Evolutionary conservation across 2,797 vertebrate genomes (phyloP).

Genomic region (Leptoclinus maculatus): DNA sequence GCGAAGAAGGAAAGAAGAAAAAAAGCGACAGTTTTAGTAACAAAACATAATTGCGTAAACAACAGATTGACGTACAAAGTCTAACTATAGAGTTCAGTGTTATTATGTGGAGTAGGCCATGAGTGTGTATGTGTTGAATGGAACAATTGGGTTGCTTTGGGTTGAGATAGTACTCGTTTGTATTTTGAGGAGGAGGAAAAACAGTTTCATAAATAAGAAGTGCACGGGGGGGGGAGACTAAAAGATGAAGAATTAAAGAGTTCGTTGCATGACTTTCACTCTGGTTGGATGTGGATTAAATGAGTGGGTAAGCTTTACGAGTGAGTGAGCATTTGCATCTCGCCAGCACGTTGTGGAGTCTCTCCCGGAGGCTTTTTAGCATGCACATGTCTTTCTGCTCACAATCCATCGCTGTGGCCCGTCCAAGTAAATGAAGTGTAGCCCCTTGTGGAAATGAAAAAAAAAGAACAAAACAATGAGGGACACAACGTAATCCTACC

Average conservation of each 20-base stretch:
- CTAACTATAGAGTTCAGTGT: neutral
- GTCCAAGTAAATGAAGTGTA: slow-evolving; percentile 27
- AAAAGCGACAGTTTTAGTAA: neutral
- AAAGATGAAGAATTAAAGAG: neutral
- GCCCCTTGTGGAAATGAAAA: slow-evolving; percentile 7
- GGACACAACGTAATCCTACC: slow-evolving; percentile 1
- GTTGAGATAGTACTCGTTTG: neutral
- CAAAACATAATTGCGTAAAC: neutral
- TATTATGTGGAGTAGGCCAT: neutral
- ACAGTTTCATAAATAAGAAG: neutral
- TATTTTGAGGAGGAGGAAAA: neutral
- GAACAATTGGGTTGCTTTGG: neutral
- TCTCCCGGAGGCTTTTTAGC: slow-evolving; percentile 33
- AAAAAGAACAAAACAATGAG: slow-evolving; percentile 4
- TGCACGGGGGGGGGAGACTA: neutral
- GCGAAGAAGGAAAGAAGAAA: neutral
- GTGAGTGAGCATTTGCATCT: slow-evolving; percentile 14
- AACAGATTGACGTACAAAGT: neutral
- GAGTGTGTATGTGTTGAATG: neutral
- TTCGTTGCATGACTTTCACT: slow-evolving; percentile 30
- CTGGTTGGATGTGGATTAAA: slow-evolving; percentile 14
- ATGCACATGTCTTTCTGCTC: slow-evolving; percentile 25
- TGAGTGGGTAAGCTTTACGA: slow-evolving; percentile 9
- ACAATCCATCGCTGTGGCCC: slow-evolving; percentile 41
- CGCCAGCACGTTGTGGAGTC: slow-evolving; percentile 24